phyloP scores from a whole-genome alignment of 2,797 vertebrate genomes.

The Pipistrellus pygmaeus region DNA sequence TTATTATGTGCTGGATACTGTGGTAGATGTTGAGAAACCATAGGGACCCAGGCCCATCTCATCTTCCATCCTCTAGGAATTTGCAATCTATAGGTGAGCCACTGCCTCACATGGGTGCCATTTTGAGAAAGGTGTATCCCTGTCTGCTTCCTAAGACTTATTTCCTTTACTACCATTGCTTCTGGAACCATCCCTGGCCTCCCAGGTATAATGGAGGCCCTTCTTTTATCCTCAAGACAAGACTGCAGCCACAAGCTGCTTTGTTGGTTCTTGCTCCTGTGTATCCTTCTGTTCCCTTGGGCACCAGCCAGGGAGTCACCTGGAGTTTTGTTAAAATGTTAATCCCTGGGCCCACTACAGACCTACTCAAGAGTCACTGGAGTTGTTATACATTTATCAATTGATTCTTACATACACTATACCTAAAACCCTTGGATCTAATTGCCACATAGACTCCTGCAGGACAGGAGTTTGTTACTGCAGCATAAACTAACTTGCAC shows the following conservation, averaged over 20 bases:
- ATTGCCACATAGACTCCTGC: background rate
- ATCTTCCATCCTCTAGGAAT: background rate
- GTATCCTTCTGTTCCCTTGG: background rate
- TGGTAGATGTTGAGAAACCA: background rate
- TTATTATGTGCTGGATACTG: background rate
- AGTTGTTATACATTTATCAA: background rate
- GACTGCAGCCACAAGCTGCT: background rate
- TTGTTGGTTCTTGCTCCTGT: background rate
- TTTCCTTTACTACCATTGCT: background rate
- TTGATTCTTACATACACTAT: background rate
- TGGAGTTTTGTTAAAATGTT: background rate
- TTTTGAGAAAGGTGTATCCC: background rate
- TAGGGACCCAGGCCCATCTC: background rate
- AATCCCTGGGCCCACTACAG: no score
- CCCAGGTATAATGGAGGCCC: fast-evolving
- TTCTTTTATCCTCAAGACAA: background rate
- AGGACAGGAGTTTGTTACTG: background rate
- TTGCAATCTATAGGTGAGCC: background rate
- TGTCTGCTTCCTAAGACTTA: background rate
- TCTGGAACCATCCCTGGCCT: background rate
- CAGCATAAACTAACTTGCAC: background rate
- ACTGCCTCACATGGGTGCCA: background rate
- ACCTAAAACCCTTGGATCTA: background rate
- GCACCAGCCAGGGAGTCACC: background rate
- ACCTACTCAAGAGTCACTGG: background rate